Evolutionary conservation across 2,113 vertebrate genomes (phyloP).

Genomic region (Circaetus cinerascens): DNA sequence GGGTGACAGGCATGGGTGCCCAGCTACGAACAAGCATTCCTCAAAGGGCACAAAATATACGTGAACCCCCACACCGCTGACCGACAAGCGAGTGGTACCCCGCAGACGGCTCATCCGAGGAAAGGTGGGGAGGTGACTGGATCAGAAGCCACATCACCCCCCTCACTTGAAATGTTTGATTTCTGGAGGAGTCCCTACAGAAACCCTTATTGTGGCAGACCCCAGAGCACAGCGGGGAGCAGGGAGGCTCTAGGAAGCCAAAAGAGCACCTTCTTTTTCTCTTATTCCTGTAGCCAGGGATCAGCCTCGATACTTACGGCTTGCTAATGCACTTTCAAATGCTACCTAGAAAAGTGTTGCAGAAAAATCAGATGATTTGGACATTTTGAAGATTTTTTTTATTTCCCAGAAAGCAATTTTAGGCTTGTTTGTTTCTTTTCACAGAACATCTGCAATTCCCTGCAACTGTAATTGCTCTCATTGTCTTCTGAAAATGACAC

Average conservation of each 20-base stretch:
- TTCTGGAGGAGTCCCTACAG: not conserved
- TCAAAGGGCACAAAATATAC: not conserved
- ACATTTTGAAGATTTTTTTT: not conserved
- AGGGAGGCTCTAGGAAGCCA: not conserved
- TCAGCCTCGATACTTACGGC: not conserved
- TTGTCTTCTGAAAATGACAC: not conserved
- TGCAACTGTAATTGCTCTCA: not conserved
- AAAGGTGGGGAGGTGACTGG: not conserved
- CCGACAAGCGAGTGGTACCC: not conserved
- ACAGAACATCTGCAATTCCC: not conserved
- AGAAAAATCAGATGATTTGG: not conserved
- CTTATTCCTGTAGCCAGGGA: not conserved
- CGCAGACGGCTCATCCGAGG: not conserved
- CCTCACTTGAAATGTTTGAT: not conserved
- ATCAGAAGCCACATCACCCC: not conserved
- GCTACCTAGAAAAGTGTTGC: not conserved
- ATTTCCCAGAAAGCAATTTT: not conserved
- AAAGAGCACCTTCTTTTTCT: not conserved
- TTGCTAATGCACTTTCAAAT: not conserved
- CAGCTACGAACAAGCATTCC: not conserved
- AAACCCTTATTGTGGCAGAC: rapidly evolving
- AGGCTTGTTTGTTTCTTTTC: not conserved
- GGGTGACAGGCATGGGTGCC: not conserved
- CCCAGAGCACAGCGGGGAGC: not conserved
- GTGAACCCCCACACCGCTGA: rapidly evolving